A percentile compares a stretch with the other conserved stretches of the same genome.
Conservation (phyloP, 2,797 vertebrate species). For the Bradypus variegatus region DNA sequence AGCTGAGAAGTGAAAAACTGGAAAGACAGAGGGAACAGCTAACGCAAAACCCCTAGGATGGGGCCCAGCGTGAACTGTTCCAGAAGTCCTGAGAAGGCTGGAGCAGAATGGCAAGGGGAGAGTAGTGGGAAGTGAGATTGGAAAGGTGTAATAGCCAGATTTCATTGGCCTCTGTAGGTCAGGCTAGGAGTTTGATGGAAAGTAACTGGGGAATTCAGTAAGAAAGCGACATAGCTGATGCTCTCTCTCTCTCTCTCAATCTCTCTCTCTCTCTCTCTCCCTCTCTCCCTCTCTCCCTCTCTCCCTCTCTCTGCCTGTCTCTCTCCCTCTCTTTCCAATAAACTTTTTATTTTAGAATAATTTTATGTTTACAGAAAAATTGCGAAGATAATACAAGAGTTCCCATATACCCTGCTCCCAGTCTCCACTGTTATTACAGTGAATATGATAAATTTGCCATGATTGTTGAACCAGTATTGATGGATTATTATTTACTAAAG, state of each 20-base stretch:
- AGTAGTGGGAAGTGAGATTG: neutral
- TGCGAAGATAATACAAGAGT: too few species aligned
- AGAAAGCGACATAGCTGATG: neutral
- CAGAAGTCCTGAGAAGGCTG: too few species aligned
- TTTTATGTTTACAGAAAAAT: neutral
- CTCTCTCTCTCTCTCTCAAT: too few species aligned
- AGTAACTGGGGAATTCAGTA: neutral
- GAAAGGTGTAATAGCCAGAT: too few species aligned
- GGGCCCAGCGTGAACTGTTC: too few species aligned
- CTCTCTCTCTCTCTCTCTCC: too few species aligned
- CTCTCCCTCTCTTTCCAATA: too few species aligned
- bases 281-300: too few species aligned
- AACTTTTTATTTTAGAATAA: neutral
- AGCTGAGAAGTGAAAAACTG: neutral
- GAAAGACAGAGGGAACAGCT: neutral
- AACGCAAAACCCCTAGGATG: neutral
- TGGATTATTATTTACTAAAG: neutral
- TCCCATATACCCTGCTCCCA: neutral
- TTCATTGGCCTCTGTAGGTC: neutral
- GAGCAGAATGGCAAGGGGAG: neutral
- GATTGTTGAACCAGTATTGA: neutral
- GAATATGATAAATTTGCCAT: accelerated
- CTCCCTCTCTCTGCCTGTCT: too few species aligned
- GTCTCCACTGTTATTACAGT: neutral
- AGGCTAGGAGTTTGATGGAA: neutral